These are phyloP conservation scores for Isotomurus palustris DNA, from an alignment of 2,888 invertebrate genomes.

Conservation along the genomic window DNA sequence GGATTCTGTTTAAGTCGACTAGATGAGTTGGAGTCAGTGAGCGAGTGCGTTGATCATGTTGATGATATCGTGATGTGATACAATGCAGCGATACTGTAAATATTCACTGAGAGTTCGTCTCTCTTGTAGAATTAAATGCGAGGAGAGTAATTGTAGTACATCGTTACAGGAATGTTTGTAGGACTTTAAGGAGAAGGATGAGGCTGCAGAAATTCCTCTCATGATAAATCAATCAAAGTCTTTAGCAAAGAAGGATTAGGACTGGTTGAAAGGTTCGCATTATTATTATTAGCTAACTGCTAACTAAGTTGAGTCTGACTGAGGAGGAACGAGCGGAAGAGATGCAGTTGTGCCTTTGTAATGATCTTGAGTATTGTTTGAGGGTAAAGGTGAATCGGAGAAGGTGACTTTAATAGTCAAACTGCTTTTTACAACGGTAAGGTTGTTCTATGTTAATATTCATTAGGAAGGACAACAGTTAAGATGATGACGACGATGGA, in stretches of 20 bases:
- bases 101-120: neutral
- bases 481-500: neutral
- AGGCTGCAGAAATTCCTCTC: neutral
- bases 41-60: neutral
- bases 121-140: neutral
- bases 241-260: neutral
- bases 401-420: no score
- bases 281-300: no score
- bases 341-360: no score
- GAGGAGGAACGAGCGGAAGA: no score
- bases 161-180: neutral
- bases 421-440: no score
- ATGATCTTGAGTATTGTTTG: no score
- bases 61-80: neutral
- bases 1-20: neutral
- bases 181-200: no score
- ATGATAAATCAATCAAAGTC: slow-evolving; percentile 4
- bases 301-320: no score
- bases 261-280: neutral
- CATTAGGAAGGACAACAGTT: neutral
- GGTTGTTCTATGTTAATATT: no score
- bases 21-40: neutral
- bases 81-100: neutral
- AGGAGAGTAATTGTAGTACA: neutral
- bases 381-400: no score